These are phyloP conservation scores for Aleadryas rufinucha DNA, from an alignment of 2,113 vertebrate species.

Conservation along the genomic window DNA sequence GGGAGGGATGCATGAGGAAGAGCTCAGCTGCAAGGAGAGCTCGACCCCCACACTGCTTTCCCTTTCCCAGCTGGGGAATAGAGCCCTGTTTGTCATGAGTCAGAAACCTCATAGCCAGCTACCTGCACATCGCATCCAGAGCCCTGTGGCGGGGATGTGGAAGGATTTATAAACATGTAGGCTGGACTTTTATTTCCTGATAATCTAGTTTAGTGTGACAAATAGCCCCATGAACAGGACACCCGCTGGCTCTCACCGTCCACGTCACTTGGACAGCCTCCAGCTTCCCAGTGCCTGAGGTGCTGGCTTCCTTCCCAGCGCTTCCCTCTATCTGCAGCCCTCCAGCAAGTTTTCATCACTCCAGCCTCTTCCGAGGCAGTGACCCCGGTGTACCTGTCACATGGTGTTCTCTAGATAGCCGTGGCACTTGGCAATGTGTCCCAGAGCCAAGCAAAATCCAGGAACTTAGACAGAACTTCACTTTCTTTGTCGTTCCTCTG, in stretches of 20 bases:
- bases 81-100: not conserved
- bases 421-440: not conserved
- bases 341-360: conserved; percentile 31
- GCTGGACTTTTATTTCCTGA: conserved; percentile 47
- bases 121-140: not conserved
- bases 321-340: conserved; percentile 26
- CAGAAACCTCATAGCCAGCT: not conserved
- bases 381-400: not conserved
- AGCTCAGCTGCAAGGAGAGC: not conserved
- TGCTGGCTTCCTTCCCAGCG: not conserved
- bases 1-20: not conserved
- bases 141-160: not conserved
- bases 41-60: not conserved
- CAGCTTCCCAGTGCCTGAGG: conserved; percentile 15
- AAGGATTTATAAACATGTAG: conserved; percentile 35
- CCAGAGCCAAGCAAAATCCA: not conserved
- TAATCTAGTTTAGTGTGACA: conserved; percentile 54
- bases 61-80: not conserved
- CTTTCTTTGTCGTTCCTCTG: not conserved
- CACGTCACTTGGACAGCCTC: conserved; percentile 46
- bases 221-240: conserved; percentile 9
- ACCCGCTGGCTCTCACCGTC: not conserved
- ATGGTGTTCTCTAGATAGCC: not conserved
- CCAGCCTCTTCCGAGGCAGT: not conserved
- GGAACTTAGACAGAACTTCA: not conserved